These are phyloP conservation scores for Onychorhynchus coronatus DNA, from an alignment of 2,113 vertebrate species.

Conservation along the genomic window DNA sequence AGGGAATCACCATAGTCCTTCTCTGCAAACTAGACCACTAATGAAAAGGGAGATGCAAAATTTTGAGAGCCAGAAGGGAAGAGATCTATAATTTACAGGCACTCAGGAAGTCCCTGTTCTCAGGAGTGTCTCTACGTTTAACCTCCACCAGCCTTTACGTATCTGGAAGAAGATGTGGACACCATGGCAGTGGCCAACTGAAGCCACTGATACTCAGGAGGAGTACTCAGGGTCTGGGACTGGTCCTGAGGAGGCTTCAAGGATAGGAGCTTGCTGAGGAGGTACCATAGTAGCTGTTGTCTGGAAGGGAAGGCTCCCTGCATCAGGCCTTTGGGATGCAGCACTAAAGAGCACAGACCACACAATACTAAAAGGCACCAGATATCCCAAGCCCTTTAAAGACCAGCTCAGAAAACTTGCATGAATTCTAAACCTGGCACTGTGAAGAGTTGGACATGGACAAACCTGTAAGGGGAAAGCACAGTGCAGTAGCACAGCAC, in stretches of 20 bases:
- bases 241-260: neutral
- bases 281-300: accelerated
- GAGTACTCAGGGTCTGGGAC: neutral
- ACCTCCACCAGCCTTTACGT: neutral
- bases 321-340: accelerated
- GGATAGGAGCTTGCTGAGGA: neutral
- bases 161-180: neutral
- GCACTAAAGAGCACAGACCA: neutral
- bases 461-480: neutral
- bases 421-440: neutral
- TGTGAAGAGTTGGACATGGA: accelerated
- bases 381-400: neutral
- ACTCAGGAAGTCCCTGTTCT: neutral
- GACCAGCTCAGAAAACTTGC: neutral
- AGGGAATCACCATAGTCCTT: neutral
- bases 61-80: neutral
- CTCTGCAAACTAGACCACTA: neutral
- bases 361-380: neutral
- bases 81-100: neutral
- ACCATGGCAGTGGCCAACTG: accelerated
- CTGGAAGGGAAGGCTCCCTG: accelerated
- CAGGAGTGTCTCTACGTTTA: neutral
- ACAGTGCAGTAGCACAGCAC: neutral
- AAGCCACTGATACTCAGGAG: neutral
- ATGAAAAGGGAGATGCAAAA: neutral